Base-by-base conservation (phyloP, 2,113 vertebrate genomes). In the Melierax canorus region DNA sequence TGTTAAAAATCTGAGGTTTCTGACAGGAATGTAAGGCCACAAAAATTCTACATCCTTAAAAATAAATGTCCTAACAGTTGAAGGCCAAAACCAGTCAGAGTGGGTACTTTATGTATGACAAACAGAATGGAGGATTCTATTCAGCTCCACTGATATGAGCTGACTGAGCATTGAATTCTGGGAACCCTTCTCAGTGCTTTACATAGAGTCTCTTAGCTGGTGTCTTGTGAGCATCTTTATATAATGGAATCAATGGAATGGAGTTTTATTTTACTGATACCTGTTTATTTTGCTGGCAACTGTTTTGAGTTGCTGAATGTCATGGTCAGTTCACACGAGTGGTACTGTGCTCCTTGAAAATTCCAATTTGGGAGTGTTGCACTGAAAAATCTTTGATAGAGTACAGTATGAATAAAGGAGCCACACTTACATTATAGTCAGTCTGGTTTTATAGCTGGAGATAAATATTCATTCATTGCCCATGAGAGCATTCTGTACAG, bases 31-130 rank as follows among this genome's bases (percentile, higher is more conserved):
- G 45, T 79, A 91, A 96, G 55, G 36, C 41, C 46, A 69, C 0
- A 1, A 89, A 82, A 90, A 97, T 90, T 96, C 79, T 58, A 92
- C 45, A 66, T 96, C 93, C 81, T 94, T 86, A 80, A 89, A 73
- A 95, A 55, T 73, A 66, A 66, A 45, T 68, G 20, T 12, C 72
- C 75, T 92, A 13, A 46, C 67, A 80, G 6, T 34, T 53, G 74
- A 96, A 93, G 72, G 82, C 85, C 73, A 75, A 46, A 83, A 46
- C 7, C 27, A 81, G 12, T 27, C 60, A 73, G 77, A 46, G 26
- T 29, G n/a, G 30, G 5, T 30, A 22, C 21, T 64, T 78, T 2
- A 8, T 41, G 7, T 21, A 5, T 19, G 26, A 29, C 15, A 17
- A 43, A 18, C 7, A 29, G 22, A 92, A 51, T 1, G 7, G 62